Base-by-base conservation (phyloP, 2,888 invertebrate species). In the Pyrrhia umbra region DNA sequence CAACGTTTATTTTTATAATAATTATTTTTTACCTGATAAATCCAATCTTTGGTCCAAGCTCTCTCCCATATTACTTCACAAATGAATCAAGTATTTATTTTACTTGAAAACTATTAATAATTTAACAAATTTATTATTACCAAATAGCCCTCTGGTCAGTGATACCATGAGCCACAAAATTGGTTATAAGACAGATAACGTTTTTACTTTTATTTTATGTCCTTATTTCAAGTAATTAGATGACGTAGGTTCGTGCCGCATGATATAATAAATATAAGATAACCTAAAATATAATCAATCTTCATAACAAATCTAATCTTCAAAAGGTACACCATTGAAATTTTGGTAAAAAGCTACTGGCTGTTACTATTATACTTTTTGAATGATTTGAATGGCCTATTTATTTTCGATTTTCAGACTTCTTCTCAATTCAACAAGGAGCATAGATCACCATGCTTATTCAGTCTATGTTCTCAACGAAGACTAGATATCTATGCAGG, bases 41-140 rank as follows among this genome's bases (percentile, higher is more conserved):
- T 25, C 58, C 27, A 66, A n/a, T 1, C n/a, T 37, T 6, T 23
- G 23, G 23, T 23, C 15, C 16, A 37, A 15, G n/a, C 18, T n/a
- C n/a, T 37, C 34, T 59, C 68, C 66, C 66, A 67, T 67, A 46
- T 15, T 18, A n/a, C 40, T 15, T n/a, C 27, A 42, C 51, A 59
- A 23, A 27, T 43, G 1, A 4, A 2, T 0, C 5, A 34, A 0
- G 1, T 15, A n/a, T n/a, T n/a, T n/a, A n/a, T n/a, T n/a, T n/a
- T n/a, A n/a, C n/a, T n/a, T n/a, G n/a, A 2, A 42, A 13, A 27
- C 23, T 46, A 18, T 16, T 1, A 18, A 50, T 13, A 20, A 20
- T 47, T 15, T 15, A 13, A 15, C 23, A 23, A 2, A 6, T 23
- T 23, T 23, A 6, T 23, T 23, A 23, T 4, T 4, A 23, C 2